Evolutionary conservation across 2,113 vertebrate species (phyloP), one percentile per base, ranked within the genome.

Genomic region (Pycnonotus jocosus): DNA sequence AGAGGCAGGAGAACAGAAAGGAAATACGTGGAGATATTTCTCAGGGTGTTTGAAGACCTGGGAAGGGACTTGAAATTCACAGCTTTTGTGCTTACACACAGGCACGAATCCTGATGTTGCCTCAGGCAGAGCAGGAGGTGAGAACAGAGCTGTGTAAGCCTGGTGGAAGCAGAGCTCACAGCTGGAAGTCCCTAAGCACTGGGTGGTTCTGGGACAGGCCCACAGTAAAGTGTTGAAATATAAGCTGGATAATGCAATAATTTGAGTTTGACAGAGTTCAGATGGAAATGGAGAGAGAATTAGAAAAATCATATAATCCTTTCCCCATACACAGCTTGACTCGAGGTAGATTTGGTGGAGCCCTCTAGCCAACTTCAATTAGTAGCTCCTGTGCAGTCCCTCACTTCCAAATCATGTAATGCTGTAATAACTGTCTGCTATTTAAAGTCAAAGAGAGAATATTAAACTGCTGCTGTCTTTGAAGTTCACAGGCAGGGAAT

Each of bases 391-490:
- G 72, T 60, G 51, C 82, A 86, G 53, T 53, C 71, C 35, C 69
- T 42, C 53, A n/a, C 85, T 88, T 86, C 64, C 68, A 68, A 66
- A 88, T 77, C 74, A 13, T 48, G 84, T 95, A 81, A 77, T 82
- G 64, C 53, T 81, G 19, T 70, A 82, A 78, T 90, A 94, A 86
- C 54, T 56, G 31, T 56, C 81, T 70, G 50, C 61, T 86, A 80
- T 78, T 95, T 92, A 82, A 93, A 94, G 64, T 33, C 76, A 87
- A 58, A 81, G 81, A 84, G 80, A 77, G 84, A 87, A 88, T 93
- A 85, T 88, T 72, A 93, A 96, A 84, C 82, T 91, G 40, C 61
- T 91, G 77, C 86, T 25, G 25, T 76, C 92, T 94, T 94, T 97
- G 50, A 95, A 68, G 74, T 92, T 95, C 82, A 42, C 64, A 92